These are phyloP conservation scores for Falco punctatus DNA, from an alignment of 2,113 vertebrate species.

Conservation along the genomic window DNA sequence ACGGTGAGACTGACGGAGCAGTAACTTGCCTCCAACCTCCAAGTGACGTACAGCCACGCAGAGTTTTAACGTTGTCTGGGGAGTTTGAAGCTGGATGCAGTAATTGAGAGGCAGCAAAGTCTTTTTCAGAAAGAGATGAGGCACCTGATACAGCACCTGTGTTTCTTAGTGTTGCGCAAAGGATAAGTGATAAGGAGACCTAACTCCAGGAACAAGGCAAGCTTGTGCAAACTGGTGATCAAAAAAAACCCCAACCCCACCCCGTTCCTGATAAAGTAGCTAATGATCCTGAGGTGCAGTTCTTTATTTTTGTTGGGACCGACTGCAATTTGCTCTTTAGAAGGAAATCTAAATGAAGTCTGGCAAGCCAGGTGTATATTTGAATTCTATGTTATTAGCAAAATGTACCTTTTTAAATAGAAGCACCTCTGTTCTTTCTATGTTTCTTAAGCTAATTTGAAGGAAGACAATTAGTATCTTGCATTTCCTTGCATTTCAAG, in stretches of 20 bases:
- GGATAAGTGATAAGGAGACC: not conserved
- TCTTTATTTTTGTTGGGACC: not conserved
- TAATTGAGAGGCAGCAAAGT: not conserved
- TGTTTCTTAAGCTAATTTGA: not conserved
- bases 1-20: not conserved
- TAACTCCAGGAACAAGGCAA: not conserved
- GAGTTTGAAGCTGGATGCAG: not conserved
- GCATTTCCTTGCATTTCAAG: not conserved
- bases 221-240: not conserved
- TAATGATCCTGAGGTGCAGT: not conserved
- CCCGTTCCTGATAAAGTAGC: not conserved
- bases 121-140: not conserved
- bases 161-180: not conserved
- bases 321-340: not conserved
- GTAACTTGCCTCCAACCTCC: not conserved
- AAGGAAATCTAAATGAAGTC: not conserved
- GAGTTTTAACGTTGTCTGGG: not conserved
- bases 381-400: not conserved
- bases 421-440: not conserved
- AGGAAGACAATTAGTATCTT: not conserved
- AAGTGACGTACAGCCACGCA: accelerated
- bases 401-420: not conserved
- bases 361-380: not conserved
- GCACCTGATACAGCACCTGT: not conserved
- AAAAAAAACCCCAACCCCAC: not conserved